These are phyloP conservation scores for Nemopilema nomurai DNA, from an alignment of 30 jellyfish, hydroid and myxozoan species.

Conservation along the genomic window DNA sequence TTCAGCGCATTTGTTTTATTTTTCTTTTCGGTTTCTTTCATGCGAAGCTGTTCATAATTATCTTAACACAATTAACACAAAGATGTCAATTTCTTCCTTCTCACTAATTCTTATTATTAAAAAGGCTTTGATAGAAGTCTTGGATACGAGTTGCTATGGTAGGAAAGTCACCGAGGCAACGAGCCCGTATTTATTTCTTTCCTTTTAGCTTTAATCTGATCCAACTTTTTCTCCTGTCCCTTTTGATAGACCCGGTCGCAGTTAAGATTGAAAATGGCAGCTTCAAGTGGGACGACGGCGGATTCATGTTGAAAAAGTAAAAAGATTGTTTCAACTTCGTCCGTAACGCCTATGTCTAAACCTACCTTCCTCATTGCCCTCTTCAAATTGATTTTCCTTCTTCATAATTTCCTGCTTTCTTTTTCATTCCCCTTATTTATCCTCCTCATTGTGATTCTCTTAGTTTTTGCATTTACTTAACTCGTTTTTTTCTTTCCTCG, in stretches of 20 bases:
- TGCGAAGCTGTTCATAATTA: too few relatives aligned
- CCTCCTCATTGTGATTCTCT: not conserved
- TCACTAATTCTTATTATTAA: too few relatives aligned
- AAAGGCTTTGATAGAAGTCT: too few relatives aligned
- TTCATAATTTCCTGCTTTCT: not conserved
- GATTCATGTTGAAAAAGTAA: conserved; percentile 62
- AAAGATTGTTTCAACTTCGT: not conserved
- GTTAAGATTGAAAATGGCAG: conserved; percentile 60
- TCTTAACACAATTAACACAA: too few relatives aligned
- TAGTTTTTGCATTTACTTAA: not conserved
- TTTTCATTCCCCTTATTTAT: not conserved
- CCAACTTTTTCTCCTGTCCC: not conserved
- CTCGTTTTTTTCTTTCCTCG: not conserved
- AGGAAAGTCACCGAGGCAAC: too few relatives aligned
- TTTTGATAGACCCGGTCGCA: conserved; percentile 59
- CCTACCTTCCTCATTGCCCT: not conserved
- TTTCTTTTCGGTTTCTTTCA: too few relatives aligned
- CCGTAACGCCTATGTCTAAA: not conserved
- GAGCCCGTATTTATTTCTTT: too few relatives aligned
- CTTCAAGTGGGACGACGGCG: conserved; percentile 71
- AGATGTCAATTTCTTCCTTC: too few relatives aligned
- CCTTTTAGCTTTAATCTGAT: too few relatives aligned
- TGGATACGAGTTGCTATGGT: too few relatives aligned
- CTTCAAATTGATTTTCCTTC: not conserved
- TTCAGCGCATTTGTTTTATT: too few relatives aligned